A percentile compares a stretch with the other conserved stretches of the same genome.
phyloP scores from a whole-genome alignment of 2,888 invertebrate species.

The Campoplex nolae region DNA sequence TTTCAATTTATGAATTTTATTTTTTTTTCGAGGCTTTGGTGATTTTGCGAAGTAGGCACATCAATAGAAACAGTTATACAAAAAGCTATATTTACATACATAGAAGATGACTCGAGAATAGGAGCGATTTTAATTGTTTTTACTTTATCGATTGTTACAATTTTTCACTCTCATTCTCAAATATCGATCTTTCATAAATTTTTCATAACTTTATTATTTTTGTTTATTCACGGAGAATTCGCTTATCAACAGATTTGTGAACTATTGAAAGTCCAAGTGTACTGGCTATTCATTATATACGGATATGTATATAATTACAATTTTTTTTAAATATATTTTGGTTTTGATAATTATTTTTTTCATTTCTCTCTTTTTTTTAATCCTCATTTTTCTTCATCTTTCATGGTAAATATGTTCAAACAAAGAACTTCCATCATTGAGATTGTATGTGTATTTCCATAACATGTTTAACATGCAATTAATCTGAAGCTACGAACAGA shows the following conservation, averaged over 20 bases:
- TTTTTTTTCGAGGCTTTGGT: slow-evolving; percentile 57
- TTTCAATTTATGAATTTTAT: slow-evolving; percentile 19
- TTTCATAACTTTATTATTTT: neutral
- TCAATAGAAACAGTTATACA: slow-evolving; percentile 70
- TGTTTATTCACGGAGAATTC: slow-evolving; percentile 32
- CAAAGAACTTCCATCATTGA: slow-evolving; percentile 80
- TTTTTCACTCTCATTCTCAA: slow-evolving; percentile 38
- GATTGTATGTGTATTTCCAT: slow-evolving; percentile 76
- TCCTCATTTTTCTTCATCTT: slow-evolving; percentile 66
- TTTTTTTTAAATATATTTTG: slow-evolving; percentile 38
- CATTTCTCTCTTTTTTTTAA: slow-evolving; percentile 32
- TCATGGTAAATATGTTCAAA: slow-evolving; percentile 79
- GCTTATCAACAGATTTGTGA: slow-evolving; percentile 65
- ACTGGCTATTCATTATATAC: slow-evolving; percentile 80
- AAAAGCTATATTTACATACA: slow-evolving; percentile 63
- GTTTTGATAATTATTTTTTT: slow-evolving; percentile 1
- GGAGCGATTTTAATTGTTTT: slow-evolving; percentile 6
- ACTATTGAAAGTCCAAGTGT: slow-evolving; percentile 75
- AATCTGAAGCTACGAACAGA: slow-evolving; percentile 84
- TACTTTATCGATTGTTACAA: neutral
- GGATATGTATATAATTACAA: slow-evolving; percentile 81
- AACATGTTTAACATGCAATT: slow-evolving; percentile 85
- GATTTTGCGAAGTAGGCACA: slow-evolving; percentile 68
- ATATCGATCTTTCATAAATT: slow-evolving; percentile 33
- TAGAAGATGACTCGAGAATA: slow-evolving; percentile 23